These are phyloP conservation scores for Arrhopalites spinosus DNA, from an alignment of 2,888 invertebrate species.

Conservation along the genomic window DNA sequence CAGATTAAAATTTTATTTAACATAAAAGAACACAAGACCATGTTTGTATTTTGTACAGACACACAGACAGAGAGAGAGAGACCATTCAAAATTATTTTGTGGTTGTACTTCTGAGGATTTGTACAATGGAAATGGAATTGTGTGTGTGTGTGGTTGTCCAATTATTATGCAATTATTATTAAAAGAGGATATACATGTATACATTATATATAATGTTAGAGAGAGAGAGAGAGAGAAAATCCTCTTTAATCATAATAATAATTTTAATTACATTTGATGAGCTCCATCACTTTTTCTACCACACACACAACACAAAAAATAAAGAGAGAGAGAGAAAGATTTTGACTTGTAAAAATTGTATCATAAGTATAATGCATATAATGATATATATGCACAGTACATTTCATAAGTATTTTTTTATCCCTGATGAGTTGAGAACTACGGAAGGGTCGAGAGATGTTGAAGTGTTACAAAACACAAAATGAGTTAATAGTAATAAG, in stretches of 20 bases:
- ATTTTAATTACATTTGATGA: conserved; percentile 31
- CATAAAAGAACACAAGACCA: too few relatives aligned
- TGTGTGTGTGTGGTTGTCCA: not conserved
- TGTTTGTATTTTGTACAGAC: too few relatives aligned
- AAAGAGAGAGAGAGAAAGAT: conserved; percentile 7
- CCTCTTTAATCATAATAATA: too few relatives aligned
- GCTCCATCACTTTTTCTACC: not conserved
- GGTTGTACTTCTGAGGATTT: not conserved
- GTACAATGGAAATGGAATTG: not conserved
- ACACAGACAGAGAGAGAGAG: conserved; percentile 22
- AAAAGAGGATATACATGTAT: too few relatives aligned
- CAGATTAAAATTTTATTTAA: too few relatives aligned
- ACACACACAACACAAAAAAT: not conserved
- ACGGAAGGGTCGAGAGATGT: conserved; percentile 16
- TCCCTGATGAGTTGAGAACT: conserved; percentile 29
- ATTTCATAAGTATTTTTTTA: not conserved
- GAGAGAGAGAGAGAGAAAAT: too few relatives aligned
- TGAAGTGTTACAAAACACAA: conserved; percentile 14
- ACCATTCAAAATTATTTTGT: not conserved
- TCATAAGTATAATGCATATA: too few relatives aligned
- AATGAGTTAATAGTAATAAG: conserved; percentile 17
- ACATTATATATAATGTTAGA: not conserved
- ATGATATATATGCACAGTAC: too few relatives aligned
- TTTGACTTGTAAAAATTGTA: too few relatives aligned
- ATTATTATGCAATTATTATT: too few relatives aligned